Conservation (phyloP, 1,140 invertebrate genomes). For the Stenopsyche tienmushanensis region DNA sequence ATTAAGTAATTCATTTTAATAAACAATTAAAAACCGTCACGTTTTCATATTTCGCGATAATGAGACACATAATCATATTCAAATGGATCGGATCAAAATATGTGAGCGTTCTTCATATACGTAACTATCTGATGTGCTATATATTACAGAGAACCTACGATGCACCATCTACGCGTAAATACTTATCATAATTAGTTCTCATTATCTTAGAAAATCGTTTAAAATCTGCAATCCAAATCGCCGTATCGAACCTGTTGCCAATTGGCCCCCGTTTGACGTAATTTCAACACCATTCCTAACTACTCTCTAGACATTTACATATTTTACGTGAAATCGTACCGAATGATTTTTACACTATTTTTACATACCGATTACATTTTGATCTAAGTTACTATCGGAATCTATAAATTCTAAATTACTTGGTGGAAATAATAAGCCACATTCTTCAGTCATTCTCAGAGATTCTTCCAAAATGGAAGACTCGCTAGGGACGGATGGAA, state of each 20-base stretch:
- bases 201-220: background rate
- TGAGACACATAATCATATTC: background rate
- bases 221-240: too few species aligned
- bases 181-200: background rate
- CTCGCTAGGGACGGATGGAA: slow-evolving; percentile 16
- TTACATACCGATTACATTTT: slow-evolving; percentile 1
- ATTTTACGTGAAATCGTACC: background rate
- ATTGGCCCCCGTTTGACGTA: too few species aligned
- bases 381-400: slow-evolving; percentile 36
- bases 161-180: too few species aligned
- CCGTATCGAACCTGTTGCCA: too few species aligned
- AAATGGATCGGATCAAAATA: too few species aligned
- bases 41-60: background rate
- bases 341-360: background rate
- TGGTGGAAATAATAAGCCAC: slow-evolving; percentile 35
- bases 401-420: slow-evolving; percentile 40
- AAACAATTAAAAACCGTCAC: too few species aligned
- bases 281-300: too few species aligned
- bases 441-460: slow-evolving; percentile 16
- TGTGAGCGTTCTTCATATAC: too few species aligned
- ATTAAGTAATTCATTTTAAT: too few species aligned
- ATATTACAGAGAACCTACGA: too few species aligned
- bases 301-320: background rate
- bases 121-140: too few species aligned
- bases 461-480: background rate